Conservation (phyloP, 2,797 vertebrate species). For the Ispidina lecontei region DNA sequence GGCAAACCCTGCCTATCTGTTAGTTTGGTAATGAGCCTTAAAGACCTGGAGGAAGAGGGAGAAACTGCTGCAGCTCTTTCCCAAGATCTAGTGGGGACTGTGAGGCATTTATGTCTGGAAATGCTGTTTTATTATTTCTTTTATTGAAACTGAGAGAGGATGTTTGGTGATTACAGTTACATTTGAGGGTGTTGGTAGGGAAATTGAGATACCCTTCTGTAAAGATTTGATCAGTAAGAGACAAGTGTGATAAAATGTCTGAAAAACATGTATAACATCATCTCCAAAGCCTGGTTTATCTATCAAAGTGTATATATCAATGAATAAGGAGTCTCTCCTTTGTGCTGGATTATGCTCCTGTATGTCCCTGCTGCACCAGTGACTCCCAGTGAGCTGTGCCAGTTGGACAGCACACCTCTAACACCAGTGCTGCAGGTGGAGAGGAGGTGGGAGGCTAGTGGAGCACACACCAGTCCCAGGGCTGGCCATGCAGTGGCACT, state of each 20-base stretch:
- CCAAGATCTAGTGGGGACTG: neutral
- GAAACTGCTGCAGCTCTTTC: neutral
- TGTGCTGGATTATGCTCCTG: fast-evolving
- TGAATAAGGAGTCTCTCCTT: neutral
- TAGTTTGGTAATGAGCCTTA: neutral
- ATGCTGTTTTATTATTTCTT: fast-evolving
- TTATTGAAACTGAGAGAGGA: neutral
- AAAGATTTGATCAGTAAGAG: neutral
- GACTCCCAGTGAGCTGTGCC: neutral
- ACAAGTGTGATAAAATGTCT: neutral
- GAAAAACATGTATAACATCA: neutral
- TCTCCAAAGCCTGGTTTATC: neutral
- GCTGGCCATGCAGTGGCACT: constrained; percentile 58
- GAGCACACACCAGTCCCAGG: neutral
- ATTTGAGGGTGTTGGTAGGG: neutral
- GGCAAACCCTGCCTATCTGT: neutral
- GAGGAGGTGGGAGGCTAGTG: neutral
- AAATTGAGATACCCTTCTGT: neutral
- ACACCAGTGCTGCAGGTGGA: fast-evolving
- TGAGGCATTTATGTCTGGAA: neutral
- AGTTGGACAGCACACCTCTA: neutral
- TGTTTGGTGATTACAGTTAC: neutral
- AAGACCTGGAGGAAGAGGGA: neutral
- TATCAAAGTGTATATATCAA: neutral
- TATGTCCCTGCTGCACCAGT: neutral